Conservation (phyloP, 2,888 invertebrate genomes). For the Eupeodes luniger region DNA sequence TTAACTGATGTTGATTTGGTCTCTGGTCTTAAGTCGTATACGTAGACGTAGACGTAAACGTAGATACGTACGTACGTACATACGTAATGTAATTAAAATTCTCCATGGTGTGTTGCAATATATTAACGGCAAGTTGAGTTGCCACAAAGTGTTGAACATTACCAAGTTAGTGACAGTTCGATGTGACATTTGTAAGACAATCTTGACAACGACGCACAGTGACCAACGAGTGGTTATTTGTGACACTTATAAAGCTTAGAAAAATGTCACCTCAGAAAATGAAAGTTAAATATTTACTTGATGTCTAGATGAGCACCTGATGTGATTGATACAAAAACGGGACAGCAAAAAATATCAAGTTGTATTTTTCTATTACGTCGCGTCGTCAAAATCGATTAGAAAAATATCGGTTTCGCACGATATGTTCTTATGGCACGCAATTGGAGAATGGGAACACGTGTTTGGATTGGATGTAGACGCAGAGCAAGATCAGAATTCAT, state of each 20-base stretch:
- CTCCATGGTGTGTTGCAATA: slow-evolving; percentile 46
- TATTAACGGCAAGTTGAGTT: slow-evolving; percentile 24
- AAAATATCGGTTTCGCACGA: slow-evolving; percentile 52
- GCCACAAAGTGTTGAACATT: slow-evolving; percentile 38
- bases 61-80: too few relatives aligned
- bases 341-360: not conserved
- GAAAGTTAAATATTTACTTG: slow-evolving; percentile 62
- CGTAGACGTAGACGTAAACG: not conserved
- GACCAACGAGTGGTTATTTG: slow-evolving; percentile 25
- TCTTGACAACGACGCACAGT: not conserved
- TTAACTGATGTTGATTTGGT: slow-evolving; percentile 44
- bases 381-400: slow-evolving; percentile 19
- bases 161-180: slow-evolving; percentile 45
- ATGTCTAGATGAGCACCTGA: slow-evolving; percentile 58
- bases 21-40: not conserved
- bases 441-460: slow-evolving; percentile 60
- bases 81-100: slow-evolving; percentile 59
- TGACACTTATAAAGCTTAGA: slow-evolving; percentile 15
- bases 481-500: slow-evolving; percentile 23
- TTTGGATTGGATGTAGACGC: slow-evolving; percentile 9
- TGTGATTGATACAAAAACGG: not conserved
- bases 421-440: slow-evolving; percentile 61
- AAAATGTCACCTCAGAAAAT: slow-evolving; percentile 64
- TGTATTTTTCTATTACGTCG: not conserved
- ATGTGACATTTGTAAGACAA: slow-evolving; percentile 58